A percentile compares a stretch with the other conserved stretches of the same genome.
phyloP scores from a whole-genome alignment of 2,888 invertebrate genomes.

The Sericinus montela region DNA sequence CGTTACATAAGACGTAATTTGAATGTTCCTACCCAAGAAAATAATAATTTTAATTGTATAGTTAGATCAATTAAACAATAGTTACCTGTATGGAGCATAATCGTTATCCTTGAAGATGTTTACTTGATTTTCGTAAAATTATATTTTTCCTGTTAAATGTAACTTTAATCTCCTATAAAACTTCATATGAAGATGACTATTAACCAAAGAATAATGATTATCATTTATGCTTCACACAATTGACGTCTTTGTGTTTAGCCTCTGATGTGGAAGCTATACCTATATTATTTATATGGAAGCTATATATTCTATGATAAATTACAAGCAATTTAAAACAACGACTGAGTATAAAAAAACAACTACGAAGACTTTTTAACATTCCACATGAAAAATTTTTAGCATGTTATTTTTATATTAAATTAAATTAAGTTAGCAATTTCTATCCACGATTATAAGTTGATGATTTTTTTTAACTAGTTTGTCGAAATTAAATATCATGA shows the following conservation, averaged over 20 bases:
- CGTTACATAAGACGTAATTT: constrained; percentile 46
- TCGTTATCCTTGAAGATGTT: constrained; percentile 4
- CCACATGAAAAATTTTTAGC: no score
- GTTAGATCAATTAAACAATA: constrained; percentile 49
- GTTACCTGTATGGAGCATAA: constrained; percentile 50
- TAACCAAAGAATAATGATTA: constrained; percentile 24
- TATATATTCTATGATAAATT: no score
- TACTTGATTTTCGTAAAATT: background rate
- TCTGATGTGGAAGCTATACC: constrained; percentile 10
- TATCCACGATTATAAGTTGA: no score
- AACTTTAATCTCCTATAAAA: background rate
- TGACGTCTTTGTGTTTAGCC: background rate
- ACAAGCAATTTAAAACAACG: no score
- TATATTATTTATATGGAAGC: background rate
- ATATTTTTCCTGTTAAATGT: constrained; percentile 6
- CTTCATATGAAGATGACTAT: constrained; percentile 13
- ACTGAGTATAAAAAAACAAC: no score
- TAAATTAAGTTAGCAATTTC: no score
- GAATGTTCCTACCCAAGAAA: constrained; percentile 73
- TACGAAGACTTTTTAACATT: no score
- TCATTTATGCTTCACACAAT: constrained; percentile 5
- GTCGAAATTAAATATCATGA: no score
- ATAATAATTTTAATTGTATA: constrained; percentile 53
- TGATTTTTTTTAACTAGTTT: no score
- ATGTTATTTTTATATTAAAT: no score